Evolutionary conservation across 2,797 vertebrate genomes (phyloP).

Genomic region (Anabacerthia variegaticeps): DNA sequence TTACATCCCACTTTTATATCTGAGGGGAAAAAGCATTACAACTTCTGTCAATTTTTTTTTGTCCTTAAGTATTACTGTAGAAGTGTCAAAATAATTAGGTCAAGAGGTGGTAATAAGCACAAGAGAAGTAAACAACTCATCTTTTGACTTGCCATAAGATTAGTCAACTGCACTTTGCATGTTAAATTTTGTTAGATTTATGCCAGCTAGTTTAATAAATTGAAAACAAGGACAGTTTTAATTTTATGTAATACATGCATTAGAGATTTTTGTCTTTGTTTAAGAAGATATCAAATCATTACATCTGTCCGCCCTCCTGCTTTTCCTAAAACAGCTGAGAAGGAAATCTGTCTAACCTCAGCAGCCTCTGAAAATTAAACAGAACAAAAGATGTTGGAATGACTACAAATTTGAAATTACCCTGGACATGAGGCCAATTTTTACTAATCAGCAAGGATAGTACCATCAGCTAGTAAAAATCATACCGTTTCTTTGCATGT

Average conservation of each 20-base stretch:
- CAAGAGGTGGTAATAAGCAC: not conserved
- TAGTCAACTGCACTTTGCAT: not conserved
- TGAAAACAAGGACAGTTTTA: not conserved
- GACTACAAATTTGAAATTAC: not conserved
- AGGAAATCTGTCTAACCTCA: not conserved
- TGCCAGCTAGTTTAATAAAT: not conserved
- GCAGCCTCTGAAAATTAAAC: not conserved
- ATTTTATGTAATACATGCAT: not conserved
- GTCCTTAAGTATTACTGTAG: not conserved
- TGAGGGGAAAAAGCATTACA: not conserved
- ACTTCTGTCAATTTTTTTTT: not conserved
- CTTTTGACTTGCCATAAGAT: not conserved
- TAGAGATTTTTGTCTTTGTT: not conserved
- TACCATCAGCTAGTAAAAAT: not conserved
- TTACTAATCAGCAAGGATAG: not conserved
- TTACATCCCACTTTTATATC: not conserved
- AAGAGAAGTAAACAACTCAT: slow-evolving; percentile 15
- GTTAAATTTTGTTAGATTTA: not conserved
- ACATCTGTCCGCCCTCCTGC: not conserved
- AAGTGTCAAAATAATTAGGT: slow-evolving; percentile 27
- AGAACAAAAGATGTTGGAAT: not conserved
- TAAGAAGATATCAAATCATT: not conserved
- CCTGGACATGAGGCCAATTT: not conserved
- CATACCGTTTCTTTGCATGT: not conserved
- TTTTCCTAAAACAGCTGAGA: not conserved